These are phyloP conservation scores for Macrostomum lignano DNA, from an alignment of 1,140 invertebrate species.

Conservation along the genomic window DNA sequence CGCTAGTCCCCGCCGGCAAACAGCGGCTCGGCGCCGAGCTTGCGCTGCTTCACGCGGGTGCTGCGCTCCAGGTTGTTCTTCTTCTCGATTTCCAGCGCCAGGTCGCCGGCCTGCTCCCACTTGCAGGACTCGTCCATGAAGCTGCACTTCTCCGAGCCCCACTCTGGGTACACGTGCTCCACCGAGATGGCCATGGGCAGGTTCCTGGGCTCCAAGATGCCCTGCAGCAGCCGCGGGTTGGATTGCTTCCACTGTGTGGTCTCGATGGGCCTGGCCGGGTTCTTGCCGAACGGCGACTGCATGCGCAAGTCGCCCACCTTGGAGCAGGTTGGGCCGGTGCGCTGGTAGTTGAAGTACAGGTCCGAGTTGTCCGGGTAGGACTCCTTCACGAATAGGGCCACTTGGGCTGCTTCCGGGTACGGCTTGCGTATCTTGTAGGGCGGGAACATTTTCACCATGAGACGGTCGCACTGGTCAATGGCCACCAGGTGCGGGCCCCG, in stretches of 20 bases:
- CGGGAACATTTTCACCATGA: not conserved
- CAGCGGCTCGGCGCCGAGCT: too few species aligned
- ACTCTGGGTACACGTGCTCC: too few species aligned
- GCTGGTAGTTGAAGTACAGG: slow-evolving; percentile 1
- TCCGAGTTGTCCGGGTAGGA: not conserved
- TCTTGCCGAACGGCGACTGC: not conserved
- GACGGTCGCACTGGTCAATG: not conserved
- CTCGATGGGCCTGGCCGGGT: not conserved
- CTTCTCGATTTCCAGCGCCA: too few species aligned
- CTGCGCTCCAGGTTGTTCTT: too few species aligned
- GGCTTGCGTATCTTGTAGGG: not conserved
- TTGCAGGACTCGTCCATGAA: too few species aligned
- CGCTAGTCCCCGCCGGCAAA: too few species aligned
- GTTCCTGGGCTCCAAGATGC: too few species aligned
- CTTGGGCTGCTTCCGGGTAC: not conserved
- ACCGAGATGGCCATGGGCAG: too few species aligned
- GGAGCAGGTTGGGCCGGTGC: not conserved
- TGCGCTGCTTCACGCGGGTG: too few species aligned
- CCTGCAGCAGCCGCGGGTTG: not conserved
- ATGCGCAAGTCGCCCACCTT: not conserved
- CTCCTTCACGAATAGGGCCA: not conserved
- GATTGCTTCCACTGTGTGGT: not conserved
- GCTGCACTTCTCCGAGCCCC: too few species aligned
- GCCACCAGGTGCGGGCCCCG: not conserved
- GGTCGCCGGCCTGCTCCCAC: too few species aligned